Percentiles rank a stretch among this genome's conserved stretches.
Conservation (phyloP, 2,888 invertebrate species). For the Chymomyza procnemis region DNA sequence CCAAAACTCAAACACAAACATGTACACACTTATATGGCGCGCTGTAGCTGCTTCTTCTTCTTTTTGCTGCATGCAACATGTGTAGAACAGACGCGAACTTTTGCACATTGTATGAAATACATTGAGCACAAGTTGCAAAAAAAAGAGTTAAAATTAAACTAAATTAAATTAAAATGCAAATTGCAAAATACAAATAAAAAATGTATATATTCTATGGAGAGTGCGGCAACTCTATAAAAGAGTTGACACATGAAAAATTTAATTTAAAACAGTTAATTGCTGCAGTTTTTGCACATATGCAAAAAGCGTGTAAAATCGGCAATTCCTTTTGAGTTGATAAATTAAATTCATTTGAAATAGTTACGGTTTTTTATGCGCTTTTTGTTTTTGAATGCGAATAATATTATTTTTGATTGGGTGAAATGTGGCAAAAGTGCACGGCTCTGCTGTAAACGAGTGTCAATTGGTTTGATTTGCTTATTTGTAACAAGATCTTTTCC, state of each 20-base stretch:
- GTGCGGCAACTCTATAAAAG: neutral
- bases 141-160: slow-evolving; percentile 32
- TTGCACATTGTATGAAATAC: neutral
- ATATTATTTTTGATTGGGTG: too few relatives aligned
- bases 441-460: too few relatives aligned
- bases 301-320: neutral
- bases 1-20: slow-evolving; percentile 4
- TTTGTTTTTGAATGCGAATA: too few relatives aligned
- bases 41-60: too few relatives aligned
- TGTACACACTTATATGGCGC: neutral
- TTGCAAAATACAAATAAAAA: neutral
- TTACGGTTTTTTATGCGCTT: too few relatives aligned
- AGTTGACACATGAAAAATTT: neutral
- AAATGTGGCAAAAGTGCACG: too few relatives aligned
- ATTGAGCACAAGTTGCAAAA: neutral
- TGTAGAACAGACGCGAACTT: neutral
- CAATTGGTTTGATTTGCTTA: too few relatives aligned
- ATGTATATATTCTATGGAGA: neutral
- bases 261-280: neutral
- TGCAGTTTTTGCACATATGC: neutral
- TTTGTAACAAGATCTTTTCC: too few relatives aligned
- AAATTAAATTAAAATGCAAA: slow-evolving; percentile 34
- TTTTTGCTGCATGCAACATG: neutral
- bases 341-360: neutral
- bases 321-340: neutral